These are phyloP conservation scores for Bombus fervidus DNA, from an alignment of 1,140 invertebrate genomes.

Conservation along the genomic window DNA sequence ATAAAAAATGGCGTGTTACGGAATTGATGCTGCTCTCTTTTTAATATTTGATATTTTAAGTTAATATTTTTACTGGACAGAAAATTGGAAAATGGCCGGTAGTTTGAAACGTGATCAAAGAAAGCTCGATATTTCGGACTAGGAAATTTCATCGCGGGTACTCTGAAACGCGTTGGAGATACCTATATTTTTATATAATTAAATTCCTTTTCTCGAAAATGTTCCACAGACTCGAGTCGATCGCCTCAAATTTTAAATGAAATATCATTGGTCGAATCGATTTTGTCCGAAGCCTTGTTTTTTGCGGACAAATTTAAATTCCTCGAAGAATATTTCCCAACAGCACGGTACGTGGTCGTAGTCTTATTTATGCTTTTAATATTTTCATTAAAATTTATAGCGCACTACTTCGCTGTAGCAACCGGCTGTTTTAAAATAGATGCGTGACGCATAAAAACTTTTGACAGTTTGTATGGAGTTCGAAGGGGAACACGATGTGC, in stretches of 20 bases:
- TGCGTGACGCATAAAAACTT: conserved; percentile 42
- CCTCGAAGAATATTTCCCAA: neutral
- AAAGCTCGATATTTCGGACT: neutral
- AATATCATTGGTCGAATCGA: neutral
- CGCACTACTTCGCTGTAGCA: neutral
- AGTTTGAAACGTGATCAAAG: neutral
- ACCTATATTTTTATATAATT: neutral
- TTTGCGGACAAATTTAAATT: neutral
- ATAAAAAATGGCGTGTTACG: neutral
- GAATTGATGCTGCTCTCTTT: neutral
- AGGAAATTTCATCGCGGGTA: neutral
- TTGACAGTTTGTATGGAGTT: conserved; percentile 29
- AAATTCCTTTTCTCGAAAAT: neutral
- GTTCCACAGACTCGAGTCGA: neutral
- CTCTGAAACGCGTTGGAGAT: neutral
- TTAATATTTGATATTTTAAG: conserved; percentile 3
- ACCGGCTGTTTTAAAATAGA: conserved; percentile 22
- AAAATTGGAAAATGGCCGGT: too few species aligned
- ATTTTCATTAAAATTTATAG: conserved; percentile 49
- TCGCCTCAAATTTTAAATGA: too few species aligned
- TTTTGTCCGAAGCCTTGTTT: neutral
- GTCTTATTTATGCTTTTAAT: conserved; percentile 24
- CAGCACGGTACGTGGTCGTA: too few species aligned
- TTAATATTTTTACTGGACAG: neutral
- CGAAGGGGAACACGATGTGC: conserved; percentile 19